Evolutionary conservation across 2,888 invertebrate genomes (phyloP).

Genomic region (Chrysina gloriosa): DNA sequence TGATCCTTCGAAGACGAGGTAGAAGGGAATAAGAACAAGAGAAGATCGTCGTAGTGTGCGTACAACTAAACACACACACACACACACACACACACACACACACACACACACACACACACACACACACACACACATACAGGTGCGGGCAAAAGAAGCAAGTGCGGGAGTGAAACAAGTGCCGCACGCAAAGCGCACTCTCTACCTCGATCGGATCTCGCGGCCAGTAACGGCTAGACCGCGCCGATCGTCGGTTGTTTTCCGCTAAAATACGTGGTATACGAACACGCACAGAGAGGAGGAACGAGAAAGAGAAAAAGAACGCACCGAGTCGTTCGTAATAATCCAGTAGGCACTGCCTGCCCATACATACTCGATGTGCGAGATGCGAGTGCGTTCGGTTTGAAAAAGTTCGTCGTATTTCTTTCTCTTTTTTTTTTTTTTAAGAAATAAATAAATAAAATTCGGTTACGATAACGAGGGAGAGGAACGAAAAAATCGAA

Average conservation of each 20-base stretch:
- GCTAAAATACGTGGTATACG: too few relatives aligned
- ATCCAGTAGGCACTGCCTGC: too few relatives aligned
- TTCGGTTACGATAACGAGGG: too few relatives aligned
- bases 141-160: slow-evolving; percentile 48
- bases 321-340: too few relatives aligned
- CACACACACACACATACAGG: slow-evolving; percentile 31
- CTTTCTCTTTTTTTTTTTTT: too few relatives aligned
- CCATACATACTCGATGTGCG: too few relatives aligned
- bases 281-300: neutral
- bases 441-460: neutral
- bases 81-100: too few relatives aligned
- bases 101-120: too few relatives aligned
- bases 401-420: too few relatives aligned
- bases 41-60: neutral
- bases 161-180: slow-evolving; percentile 51
- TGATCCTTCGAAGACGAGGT: slow-evolving; percentile 13
- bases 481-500: neutral
- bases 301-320: neutral
- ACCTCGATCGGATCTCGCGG: slow-evolving; percentile 40
- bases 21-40: neutral
- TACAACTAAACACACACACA: too few relatives aligned
- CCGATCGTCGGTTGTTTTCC: slow-evolving; percentile 43
- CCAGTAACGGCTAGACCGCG: slow-evolving; percentile 50
- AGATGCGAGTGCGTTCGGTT: too few relatives aligned
- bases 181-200: slow-evolving; percentile 51